Evolutionary conservation across 2,113 vertebrate genomes (phyloP).

Genomic region (Heliornis fulica): DNA sequence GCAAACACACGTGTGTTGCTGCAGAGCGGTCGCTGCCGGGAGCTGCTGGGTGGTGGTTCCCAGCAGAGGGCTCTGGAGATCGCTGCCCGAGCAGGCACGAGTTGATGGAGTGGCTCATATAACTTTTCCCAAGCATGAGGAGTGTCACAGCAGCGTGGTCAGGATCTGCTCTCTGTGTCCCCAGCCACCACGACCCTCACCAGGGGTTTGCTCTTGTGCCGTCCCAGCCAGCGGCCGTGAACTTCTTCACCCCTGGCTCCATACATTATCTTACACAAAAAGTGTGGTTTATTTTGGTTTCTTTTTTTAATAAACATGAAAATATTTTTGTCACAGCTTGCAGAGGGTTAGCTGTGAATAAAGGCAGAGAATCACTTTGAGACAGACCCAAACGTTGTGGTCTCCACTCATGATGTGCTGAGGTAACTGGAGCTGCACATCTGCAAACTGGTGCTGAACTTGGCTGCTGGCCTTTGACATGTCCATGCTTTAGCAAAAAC

Average conservation of each 20-base stretch:
- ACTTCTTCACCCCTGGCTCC: neutral
- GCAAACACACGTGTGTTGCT: neutral
- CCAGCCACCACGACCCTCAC: accelerated
- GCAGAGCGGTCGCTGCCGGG: neutral
- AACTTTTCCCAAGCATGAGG: neutral
- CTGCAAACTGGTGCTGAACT: neutral
- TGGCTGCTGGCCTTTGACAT: neutral
- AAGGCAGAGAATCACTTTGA: neutral
- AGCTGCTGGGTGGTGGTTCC: neutral
- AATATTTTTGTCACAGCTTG: neutral
- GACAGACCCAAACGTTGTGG: neutral
- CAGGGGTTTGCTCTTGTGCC: neutral
- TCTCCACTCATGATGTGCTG: accelerated
- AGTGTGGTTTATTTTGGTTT: too few species aligned
- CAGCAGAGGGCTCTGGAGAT: slow-evolving; percentile 61
- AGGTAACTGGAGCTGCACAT: neutral
- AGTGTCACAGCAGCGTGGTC: neutral
- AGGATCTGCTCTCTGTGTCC: neutral
- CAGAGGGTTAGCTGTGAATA: neutral
- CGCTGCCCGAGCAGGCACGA: neutral
- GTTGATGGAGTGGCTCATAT: neutral
- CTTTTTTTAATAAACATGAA: neutral
- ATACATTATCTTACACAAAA: neutral
- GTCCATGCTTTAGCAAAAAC: neutral
- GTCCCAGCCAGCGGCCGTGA: neutral